Evolutionary conservation across 2,113 vertebrate genomes (phyloP).

Genomic region (Pleuronectes platessa): DNA sequence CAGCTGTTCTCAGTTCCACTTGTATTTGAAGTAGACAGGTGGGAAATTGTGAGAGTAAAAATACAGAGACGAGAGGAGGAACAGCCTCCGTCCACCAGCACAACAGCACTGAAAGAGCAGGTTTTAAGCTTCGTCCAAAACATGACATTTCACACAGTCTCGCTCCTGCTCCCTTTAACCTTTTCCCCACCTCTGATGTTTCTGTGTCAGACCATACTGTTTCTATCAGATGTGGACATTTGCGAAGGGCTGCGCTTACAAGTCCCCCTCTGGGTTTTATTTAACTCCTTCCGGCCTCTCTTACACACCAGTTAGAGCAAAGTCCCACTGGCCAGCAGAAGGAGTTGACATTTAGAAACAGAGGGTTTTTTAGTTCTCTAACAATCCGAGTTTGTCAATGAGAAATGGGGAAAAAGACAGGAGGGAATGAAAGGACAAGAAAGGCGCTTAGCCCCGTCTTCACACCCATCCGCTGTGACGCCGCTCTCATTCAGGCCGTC

Average conservation of each 20-base stretch:
- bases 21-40: conserved; percentile 54
- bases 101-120: conserved; percentile 15
- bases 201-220: not conserved
- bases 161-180: not conserved
- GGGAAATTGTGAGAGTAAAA: conserved; percentile 42
- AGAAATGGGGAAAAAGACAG: conserved; percentile 43
- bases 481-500: conserved; percentile 54
- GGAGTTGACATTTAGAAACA: conserved; percentile 74
- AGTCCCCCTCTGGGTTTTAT: conserved; percentile 24
- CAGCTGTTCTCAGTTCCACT: conserved; percentile 57
- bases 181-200: not conserved
- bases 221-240: not conserved
- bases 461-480: conserved; percentile 43
- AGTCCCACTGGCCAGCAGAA: conserved; percentile 31
- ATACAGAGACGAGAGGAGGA: not conserved
- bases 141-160: conserved; percentile 35
- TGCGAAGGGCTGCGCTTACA: not conserved
- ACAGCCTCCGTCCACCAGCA: conserved; percentile 23
- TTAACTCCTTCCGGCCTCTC: not conserved
- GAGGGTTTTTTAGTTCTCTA: conserved; percentile 20
- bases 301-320: conserved; percentile 29
- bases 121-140: conserved; percentile 15
- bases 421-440: conserved; percentile 22
- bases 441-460: conserved; percentile 55
- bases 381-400: conserved; percentile 24